Base-by-base conservation (phyloP, 2,113 vertebrate species). In the Callaeas wilsoni region DNA sequence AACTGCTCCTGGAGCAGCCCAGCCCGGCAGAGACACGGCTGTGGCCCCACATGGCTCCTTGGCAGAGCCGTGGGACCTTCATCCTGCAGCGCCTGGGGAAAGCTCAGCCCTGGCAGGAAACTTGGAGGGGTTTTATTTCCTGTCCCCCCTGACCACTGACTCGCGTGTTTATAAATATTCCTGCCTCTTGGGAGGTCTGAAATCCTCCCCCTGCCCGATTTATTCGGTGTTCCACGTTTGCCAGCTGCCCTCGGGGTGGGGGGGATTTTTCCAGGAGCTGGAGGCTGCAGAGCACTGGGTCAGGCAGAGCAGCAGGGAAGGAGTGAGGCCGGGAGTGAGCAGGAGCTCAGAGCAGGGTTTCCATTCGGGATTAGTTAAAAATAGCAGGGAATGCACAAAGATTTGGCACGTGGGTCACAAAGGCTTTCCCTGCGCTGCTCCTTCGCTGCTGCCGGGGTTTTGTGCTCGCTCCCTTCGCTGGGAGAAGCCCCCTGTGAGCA, bases 281-380 rank as follows among this genome's bases (percentile, higher is more conserved):
- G 13, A 16, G 46, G 37, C 20, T 44, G 49, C 35, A 2, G 57
- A 60, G 59, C 13, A 0, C 44, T 2, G 9, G 83, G 32, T 23
- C 9, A 1, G 56, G 70, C 41, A 22, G 56, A 79, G 49, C 70
- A 8, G 94, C 13, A 0, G 41, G 3, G 27, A 33, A 56, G 57
- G 82, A n/a, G 11, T 20, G 23, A 1, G 73, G 68, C 64, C 2
- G 3, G 89, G 16, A 52, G 75, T 2, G 21, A 41, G 80, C 91
- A 84, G 90, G 79, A 84, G 44, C 89, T 6, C 3, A 3, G 33
- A 6, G 63, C 71, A 10, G 7, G 3, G 21, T 62, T 95, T 93
- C 87, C 63, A 32, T 59, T 30, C 5, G 87, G 90, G 75, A 83
- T 91, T 41, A 80, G 85, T 68, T 97, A 96, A 94, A 96, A 96